Evolutionary conservation across 2,113 vertebrate species (phyloP).

Genomic region (Atlantisia rogersi): DNA sequence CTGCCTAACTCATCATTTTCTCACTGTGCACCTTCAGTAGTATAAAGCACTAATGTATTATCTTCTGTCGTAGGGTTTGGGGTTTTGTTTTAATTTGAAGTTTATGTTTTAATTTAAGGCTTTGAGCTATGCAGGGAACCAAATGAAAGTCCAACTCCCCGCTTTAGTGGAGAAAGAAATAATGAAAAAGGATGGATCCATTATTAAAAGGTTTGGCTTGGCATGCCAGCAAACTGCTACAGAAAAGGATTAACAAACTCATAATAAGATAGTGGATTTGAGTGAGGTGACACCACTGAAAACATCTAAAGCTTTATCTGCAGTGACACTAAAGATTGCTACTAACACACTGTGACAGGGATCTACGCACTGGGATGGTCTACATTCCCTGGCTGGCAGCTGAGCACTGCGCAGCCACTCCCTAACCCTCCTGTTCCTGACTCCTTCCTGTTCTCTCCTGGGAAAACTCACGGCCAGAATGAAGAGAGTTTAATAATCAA

Average conservation of each 20-base stretch:
- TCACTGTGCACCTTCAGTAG: background rate
- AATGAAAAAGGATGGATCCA: conserved; percentile 88
- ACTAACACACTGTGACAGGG: background rate
- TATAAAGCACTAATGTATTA: background rate
- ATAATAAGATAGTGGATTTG: background rate
- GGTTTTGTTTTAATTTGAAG: conserved; percentile 66
- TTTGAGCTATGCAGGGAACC: conserved; percentile 87
- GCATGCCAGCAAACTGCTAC: conserved; percentile 61
- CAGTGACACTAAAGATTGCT: background rate
- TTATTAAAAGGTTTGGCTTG: conserved; percentile 92
- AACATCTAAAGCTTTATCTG: background rate
- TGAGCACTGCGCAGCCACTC: background rate
- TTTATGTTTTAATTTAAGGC: conserved; percentile 81
- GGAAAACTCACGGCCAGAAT: background rate
- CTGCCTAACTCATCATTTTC: background rate
- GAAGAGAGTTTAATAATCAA: background rate
- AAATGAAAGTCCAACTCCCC: conserved; percentile 81
- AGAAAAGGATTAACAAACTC: conserved; percentile 61
- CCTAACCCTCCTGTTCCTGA: background rate
- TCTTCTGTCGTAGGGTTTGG: background rate
- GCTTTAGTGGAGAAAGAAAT: conserved; percentile 88
- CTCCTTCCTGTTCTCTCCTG: no score
- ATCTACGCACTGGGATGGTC: background rate
- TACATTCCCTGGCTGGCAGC: background rate
- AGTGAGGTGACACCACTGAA: background rate